Base-by-base conservation (phyloP, 2,888 invertebrate species). In the Gasteruption jaculator region DNA sequence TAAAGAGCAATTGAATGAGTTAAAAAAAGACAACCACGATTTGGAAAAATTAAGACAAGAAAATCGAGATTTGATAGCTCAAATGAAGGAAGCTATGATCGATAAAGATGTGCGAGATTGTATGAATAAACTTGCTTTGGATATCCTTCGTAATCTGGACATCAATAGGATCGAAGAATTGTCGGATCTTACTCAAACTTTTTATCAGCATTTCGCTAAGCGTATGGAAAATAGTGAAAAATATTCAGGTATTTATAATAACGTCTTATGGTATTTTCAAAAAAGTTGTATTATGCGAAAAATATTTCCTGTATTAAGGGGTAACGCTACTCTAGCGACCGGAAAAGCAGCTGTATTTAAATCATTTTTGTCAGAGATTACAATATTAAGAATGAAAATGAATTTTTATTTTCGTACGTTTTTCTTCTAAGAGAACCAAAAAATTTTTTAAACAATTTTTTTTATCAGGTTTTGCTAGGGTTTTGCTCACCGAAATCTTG, bases 101-200 rank as follows among this genome's bases (percentile, higher is more conserved):
- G 79, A 81, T 50, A 76, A 77, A 34, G 85, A 86, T 65, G 76
- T 86, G 29, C 77, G 82, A 35, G 79, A 80, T 54, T 83, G 82
- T 55, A 83, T 83, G 8, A 79, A 83, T 58, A 70, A 74, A n/a
- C 80, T 85, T 58, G 79, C 81, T 38, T 73, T 74, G 49, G 83
- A 82, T 58, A 78, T 85, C 29, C 71, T 80, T 22, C 78, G 77
- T 53, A 78, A 76, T 53, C 74, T 80, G 26, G 77, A 78, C 46
- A 68, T 74, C 1, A 77, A 81, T 66, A 73, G 77, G 7, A 82
- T 91, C 2, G 93, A 93, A 43, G 91, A 95, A 50, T 72, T 94
- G 21, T 91, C 94, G 0, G 93, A 94, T 62, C 74, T 86, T 31
- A 86, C 92, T 20, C 95, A 96, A 72, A 86, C 89, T 60, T 91